These are phyloP conservation scores for Emydocephalus ijimae DNA, from an alignment of 2,113 vertebrate genomes.

Conservation along the genomic window DNA sequence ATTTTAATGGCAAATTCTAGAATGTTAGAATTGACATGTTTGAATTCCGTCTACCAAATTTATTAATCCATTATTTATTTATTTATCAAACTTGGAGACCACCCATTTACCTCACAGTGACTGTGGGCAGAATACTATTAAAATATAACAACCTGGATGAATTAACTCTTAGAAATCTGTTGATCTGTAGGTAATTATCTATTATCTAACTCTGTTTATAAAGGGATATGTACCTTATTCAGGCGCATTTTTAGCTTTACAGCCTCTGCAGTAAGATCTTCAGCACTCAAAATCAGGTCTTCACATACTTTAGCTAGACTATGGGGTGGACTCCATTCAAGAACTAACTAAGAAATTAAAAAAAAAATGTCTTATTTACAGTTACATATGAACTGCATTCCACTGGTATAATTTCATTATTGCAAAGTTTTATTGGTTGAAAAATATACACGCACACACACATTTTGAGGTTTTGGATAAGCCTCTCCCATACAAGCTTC, in stretches of 20 bases:
- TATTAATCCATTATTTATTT: not conserved
- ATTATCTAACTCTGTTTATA: not conserved
- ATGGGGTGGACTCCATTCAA: constrained; percentile 77
- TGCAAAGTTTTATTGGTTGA: not conserved
- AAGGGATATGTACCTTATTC: constrained; percentile 72
- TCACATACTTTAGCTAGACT: constrained; percentile 74
- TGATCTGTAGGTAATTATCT: not conserved
- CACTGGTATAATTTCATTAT: not conserved
- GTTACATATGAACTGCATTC: not conserved
- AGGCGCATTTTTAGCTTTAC: constrained; percentile 77
- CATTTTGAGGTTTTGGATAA: not conserved
- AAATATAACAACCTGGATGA: not conserved
- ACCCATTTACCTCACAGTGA: not conserved
- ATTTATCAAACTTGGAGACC: not conserved
- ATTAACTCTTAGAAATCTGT: not conserved
- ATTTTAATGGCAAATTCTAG: not conserved
- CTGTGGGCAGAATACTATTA: not conserved
- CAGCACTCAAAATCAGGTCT: constrained; percentile 73
- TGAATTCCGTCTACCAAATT: not conserved
- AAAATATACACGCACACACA: not conserved
- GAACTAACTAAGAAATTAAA: constrained; percentile 75
- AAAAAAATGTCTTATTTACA: constrained; percentile 32
- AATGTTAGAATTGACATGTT: not conserved
- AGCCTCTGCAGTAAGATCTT: constrained; percentile 81
- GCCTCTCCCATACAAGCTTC: not conserved